phyloP scores from a whole-genome alignment of 2,113 vertebrate species.

The Dendropsophus ebraccatus region DNA sequence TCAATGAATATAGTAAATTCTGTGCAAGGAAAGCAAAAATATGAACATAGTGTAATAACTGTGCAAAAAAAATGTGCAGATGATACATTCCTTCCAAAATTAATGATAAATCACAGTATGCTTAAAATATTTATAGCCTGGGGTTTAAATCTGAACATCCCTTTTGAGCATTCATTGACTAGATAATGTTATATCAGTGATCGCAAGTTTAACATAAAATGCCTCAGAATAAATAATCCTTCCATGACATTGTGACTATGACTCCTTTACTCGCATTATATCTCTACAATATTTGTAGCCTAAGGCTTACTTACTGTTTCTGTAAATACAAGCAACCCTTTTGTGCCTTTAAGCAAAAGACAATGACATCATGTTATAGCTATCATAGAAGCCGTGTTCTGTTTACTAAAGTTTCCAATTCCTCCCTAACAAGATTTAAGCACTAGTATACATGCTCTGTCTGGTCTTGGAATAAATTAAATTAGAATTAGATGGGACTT shows the following conservation, averaged over 20 bases:
- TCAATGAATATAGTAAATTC: too few relatives aligned
- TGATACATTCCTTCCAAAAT: too few relatives aligned
- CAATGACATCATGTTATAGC: conserved; percentile 43
- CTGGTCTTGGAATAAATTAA: conserved; percentile 4
- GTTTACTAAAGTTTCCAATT: conserved; percentile 46
- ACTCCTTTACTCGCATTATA: background rate
- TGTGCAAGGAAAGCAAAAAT: too few relatives aligned
- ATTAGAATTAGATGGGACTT: conserved; percentile 8
- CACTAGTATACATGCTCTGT: conserved; percentile 32
- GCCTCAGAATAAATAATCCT: background rate
- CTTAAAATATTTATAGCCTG: too few relatives aligned
- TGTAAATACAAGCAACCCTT: background rate
- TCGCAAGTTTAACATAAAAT: background rate
- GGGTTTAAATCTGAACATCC: background rate
- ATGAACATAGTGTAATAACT: too few relatives aligned
- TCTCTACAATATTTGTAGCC: background rate
- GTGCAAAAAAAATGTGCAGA: too few relatives aligned
- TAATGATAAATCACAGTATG: too few relatives aligned
- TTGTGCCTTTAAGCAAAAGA: conserved; percentile 28
- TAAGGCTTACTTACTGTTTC: background rate
- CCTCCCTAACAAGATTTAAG: conserved; percentile 28
- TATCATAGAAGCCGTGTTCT: conserved; percentile 34
- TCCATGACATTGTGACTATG: background rate
- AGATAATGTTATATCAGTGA: background rate
- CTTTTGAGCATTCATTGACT: too few relatives aligned